Evolutionary conservation across 92 coral and sea anemone species (phyloP).

Genomic region (Plumapathes pennacea): DNA sequence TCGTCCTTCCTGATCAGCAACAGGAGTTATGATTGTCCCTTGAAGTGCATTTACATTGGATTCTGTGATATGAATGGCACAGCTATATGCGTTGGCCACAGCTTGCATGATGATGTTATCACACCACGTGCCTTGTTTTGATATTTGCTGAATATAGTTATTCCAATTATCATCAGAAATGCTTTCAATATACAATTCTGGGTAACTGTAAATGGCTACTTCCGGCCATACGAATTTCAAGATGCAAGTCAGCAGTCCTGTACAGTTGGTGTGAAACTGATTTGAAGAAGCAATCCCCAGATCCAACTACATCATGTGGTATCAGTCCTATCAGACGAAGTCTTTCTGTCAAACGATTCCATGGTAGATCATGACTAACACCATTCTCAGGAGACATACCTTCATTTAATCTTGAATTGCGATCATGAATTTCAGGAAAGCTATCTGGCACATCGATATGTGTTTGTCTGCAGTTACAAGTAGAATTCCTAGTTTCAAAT

Average conservation of each 20-base stretch:
- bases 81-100: conserved; percentile 37
- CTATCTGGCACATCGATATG: neutral
- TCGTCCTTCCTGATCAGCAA: neutral
- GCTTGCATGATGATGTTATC: conserved; percentile 47
- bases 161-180: conserved; percentile 36
- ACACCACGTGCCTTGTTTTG: conserved; percentile 60
- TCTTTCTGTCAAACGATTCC: conserved; percentile 24
- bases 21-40: conserved; percentile 32
- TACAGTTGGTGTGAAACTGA: conserved; percentile 49
- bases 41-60: conserved; percentile 26
- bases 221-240: conserved; percentile 58
- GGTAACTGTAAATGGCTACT: conserved; percentile 43
- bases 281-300: conserved; percentile 59
- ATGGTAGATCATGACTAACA: conserved; percentile 8
- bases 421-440: neutral
- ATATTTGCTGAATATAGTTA: conserved; percentile 39
- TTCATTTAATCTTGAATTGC: conserved; percentile 30
- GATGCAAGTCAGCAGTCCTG: conserved; percentile 45
- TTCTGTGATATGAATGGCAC: conserved; percentile 40
- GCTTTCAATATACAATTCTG: conserved; percentile 52
- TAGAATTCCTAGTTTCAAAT: neutral
- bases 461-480: conserved; percentile 10
- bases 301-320: conserved; percentile 52
- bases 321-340: conserved; percentile 40
- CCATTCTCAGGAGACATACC: conserved; percentile 19